Base-by-base conservation (phyloP, 1,140 invertebrate species). In the Rhagoletis pomonella region DNA sequence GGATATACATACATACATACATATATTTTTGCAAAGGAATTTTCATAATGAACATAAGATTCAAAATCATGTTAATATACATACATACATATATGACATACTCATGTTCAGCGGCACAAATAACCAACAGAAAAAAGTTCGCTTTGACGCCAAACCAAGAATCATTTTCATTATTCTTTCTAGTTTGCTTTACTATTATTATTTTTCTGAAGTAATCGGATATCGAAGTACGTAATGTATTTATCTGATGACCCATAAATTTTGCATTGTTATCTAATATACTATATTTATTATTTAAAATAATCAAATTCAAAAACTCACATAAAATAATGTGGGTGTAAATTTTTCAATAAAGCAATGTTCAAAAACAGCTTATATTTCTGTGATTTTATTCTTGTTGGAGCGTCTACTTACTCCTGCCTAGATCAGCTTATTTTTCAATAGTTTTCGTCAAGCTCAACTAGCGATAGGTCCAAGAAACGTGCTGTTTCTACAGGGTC, bases 211-310 rank as follows among this genome's bases (percentile, higher is more conserved):
- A 50, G 17, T 81, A 19, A 81, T 81, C 73, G 73, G 50, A n/a
- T 19, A 81, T 29, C 39, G 19, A 4, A 67, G 12, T 67, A 67
- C 39, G 17, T 81, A 9, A 55, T 29, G 73, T 55, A 44, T 73
- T 73, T 19, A 81, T 81, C 55, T 81, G 73, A 81, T 81, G 6
- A 47, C 73, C 55, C 19, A 81, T 55, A 55, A 81, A 55, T 81
- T 55, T 19, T 81, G 47, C 47, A 81, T 81, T 81, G 73, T 81
- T 81, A 81, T 55, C 73, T 29, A 81, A 55, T 19, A 44, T 81
- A 81, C 44, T 55, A 50, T 81, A 81, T 81, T 81, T 81, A 81
- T 81, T 81, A 81, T 81, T 81, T 55, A 81, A 17, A 58, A 55
- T 55, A 55, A 55, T 81, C 55, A 29, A 55, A 81, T 81, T 81